Base-by-base conservation (phyloP, 30 jellyfish, hydroid and myxozoan species). In the Hydra vulgaris region DNA sequence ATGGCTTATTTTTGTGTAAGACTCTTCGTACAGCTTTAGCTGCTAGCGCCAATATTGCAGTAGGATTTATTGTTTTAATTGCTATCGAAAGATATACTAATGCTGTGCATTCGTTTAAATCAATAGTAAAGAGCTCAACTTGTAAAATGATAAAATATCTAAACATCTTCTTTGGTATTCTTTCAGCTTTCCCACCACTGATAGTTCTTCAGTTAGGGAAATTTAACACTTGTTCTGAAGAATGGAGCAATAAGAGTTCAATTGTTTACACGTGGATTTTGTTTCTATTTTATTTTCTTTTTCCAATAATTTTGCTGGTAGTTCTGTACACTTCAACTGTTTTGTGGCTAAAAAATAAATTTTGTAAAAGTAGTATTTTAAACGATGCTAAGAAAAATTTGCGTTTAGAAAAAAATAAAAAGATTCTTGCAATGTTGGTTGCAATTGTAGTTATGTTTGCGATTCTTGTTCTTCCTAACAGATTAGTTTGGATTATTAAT, bases 31-130 rank as follows among this genome's bases (percentile, higher is more conserved):
- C 26, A 7, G 25, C 75, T 16, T 68, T 68, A 23, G 15, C 75
- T 23, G 75, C 75, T 1, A 68, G 75, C 16, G 75, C 75, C 8
- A 68, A 68, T 68, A 68, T 68, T 68, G 75, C 75, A n/a, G 75
- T 68, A 23, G 75, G 75, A 15, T 68, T 68, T 68, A 68, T 68
- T 23, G 75, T 68, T n/a, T 3, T 68, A 3, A 68, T 68, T 68
- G 75, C 75, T 4, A 3, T 68, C 8, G 75, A 68, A 3, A 20
- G 75, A 15, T 68, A 68, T 68, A 20, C 16, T 68, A 16, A 16
- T 15, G 15, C 16, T n/a, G 27, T 68, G 8, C 27, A 68, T 68
- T n/a, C 27, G 12, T 68, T 68, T n/a, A 68, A 16, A 4, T 1
- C 26, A n/a, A 68, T 68, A 3, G 5, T 68, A 68, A n/a, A 20